Base-by-base conservation (phyloP, 1,140 invertebrate species). In the Cyrtorhinus lividipennis region DNA sequence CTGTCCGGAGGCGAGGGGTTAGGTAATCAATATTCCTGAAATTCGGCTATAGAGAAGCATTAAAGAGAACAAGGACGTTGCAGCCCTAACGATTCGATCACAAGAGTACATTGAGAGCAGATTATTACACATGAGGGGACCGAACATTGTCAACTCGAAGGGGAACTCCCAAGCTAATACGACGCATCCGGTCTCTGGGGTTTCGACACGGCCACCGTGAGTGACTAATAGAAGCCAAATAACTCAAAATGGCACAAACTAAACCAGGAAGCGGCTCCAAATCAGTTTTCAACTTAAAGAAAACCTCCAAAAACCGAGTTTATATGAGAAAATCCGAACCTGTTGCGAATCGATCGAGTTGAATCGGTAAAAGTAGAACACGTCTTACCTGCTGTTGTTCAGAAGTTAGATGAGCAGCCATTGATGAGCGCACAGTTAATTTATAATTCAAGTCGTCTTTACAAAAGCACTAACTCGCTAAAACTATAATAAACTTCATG, bases 361-460 rank as follows among this genome's bases (percentile, higher is more conserved):
- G 62, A 66, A 26, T 30, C 24, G 20, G 13, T 20, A 62, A 69
- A 67, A 64, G 67, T 63, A 65, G 70, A 65, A 69, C 68, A 69
- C 65, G 5, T 15, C 48, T 10, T 73, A 84, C 83, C 80, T 81
- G 78, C 72, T 84, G 82, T 72, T 84, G 81, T 72, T 84, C 81
- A 71, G 79, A 76, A 71, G 81, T 82, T 74, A 83, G 76, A 69
- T 78, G 77, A 74, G 81, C 79, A 75, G 81, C 81, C 83, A 84
- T 83, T 67, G 58, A 59, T 56, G 48, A 8, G 48, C 10, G 20
- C 10, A 20, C 8, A 53, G 20, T 22, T 10, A 10, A 15, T 13
- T 5, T 10, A 13, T 3, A 22, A 20, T 13, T 3, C 5, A 20
- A 53, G 48, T 53, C 30, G 15, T 20, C 48, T 53, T 53, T 13